Evolutionary conservation across 1,140 invertebrate genomes (phyloP), one percentile per base, ranked within the genome.

Genomic region (Trichonephila inaurata): DNA sequence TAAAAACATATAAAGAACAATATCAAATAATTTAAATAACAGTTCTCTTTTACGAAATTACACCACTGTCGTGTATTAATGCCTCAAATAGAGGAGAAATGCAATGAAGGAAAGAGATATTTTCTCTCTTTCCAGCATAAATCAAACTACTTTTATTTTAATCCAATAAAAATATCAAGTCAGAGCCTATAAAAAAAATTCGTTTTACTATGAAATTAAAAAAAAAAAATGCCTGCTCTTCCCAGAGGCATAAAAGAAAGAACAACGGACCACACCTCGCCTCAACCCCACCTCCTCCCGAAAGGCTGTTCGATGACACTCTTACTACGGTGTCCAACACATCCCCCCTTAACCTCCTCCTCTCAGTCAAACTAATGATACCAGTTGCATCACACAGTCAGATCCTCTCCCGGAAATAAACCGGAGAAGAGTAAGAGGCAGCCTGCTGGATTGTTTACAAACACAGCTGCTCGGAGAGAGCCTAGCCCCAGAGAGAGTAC

Each of bases 361-460:
- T 28, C 19, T 40, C 33, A 28, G 40, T 40, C 40, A 51, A 51
- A 58, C 58, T 82, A 81, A 81, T 82, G 77, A 91, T 40, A 81
- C 89, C 24, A 91, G 89, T 81, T 61, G 72, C 69, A 61, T 58
- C 64, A 69, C 62, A 62, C 40, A 81, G 85, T 58, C 87, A 5
- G 87, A 28, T 21, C n/a, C 33, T 12, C 24, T 51, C 33, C 87
- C 62, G 33, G 82, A 83, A 58, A 83, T 83, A 51, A 83, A 83
- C 61, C 33, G 64, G 87, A 69, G n/a, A 64, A 69, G 85, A 28
- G 51, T 19, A 51, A 14, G 44, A 89, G 64, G 61, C 51, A 62
- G 72, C 16, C 83, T 61, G 58, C 51, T 19, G 77, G 89, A 83
- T 86, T 93, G 92, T 93, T 93, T 77, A 86, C 85, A 93, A 93